Evolutionary conservation across 2,113 vertebrate species (phyloP), one percentile per base, ranked within the genome.

Genomic region (Gavialis gangeticus): DNA sequence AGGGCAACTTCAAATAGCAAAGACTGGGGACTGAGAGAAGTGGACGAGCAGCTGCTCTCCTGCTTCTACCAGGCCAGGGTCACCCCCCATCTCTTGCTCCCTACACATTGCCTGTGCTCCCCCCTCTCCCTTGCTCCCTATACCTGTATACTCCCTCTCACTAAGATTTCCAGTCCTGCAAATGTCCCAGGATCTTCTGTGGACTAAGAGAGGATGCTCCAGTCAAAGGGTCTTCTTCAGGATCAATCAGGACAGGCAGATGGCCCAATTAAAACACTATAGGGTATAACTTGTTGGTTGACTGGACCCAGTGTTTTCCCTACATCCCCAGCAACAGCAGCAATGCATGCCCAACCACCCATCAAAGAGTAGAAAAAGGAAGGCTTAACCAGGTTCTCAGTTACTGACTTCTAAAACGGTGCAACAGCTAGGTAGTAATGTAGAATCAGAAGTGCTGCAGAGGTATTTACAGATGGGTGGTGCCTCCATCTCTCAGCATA

Each of bases 271-370:
- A 58, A 90, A 85, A 2, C 73, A 62, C 12, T 85, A 63, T 84
- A 84, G 13, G 3, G 46, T 0, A 0, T 25, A 79, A 34, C 4
- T 79, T 85, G 22, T 17, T 55, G 57, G 5, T 8, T 76, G 22
- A 46, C 58, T 94, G 63, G 11, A 86, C n/a, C 60, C 92, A 84
- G 25, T 16, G 60, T 73, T 76, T 87, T 77, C 56, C 18, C 15
- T 24, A 58, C 55, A 54, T 9, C 2, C 17, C n/a, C 19, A 63
- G 5, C 18, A 87, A 59, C 18, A 46, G 46, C 12, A 46, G 21
- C 12, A 73, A 73, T 24, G 69, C 34, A 46, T 30, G 18, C 18
- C 18, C 18, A 71, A 21, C 69, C 21, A 73, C 6, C 67, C 34
- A 24, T 34, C 5, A 46, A 34, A 1, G 2, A 77, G 37, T 2